phyloP scores from a whole-genome alignment of 2,888 invertebrate genomes.

The Dryadula phaetusa region DNA sequence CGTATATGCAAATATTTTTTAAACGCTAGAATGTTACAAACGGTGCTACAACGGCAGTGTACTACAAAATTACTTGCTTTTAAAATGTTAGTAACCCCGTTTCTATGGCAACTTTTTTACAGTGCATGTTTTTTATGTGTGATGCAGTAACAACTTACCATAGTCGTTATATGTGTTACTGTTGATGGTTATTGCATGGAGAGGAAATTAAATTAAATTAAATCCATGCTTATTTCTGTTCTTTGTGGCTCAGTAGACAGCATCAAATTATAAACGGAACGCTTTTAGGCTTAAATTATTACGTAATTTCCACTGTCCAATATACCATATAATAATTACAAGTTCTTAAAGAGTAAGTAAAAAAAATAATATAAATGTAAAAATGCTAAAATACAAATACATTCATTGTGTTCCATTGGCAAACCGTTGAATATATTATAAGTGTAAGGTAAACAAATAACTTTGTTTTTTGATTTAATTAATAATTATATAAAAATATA shows the following conservation, averaged over 20 bases:
- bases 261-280: too few relatives aligned
- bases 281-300: too few relatives aligned
- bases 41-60: conserved; percentile 1
- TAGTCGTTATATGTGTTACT: neutral
- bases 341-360: too few relatives aligned
- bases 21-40: conserved; percentile 11
- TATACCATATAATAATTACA: too few relatives aligned
- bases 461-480: neutral
- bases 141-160: conserved; percentile 1
- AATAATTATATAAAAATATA: neutral
- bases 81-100: conserved; percentile 21
- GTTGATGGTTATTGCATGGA: neutral
- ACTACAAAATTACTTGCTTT: conserved; percentile 6
- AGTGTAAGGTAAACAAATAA: too few relatives aligned
- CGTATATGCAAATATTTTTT: neutral
- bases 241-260: too few relatives aligned
- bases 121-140: conserved; percentile 12
- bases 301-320: too few relatives aligned
- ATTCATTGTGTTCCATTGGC: too few relatives aligned
- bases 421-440: neutral
- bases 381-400: too few relatives aligned
- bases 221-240: too few relatives aligned
- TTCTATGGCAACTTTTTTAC: conserved; percentile 2
- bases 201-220: too few relatives aligned
- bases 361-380: too few relatives aligned